Base-by-base conservation (phyloP, 2,797 vertebrate genomes). In the Sebastes diploproa region DNA sequence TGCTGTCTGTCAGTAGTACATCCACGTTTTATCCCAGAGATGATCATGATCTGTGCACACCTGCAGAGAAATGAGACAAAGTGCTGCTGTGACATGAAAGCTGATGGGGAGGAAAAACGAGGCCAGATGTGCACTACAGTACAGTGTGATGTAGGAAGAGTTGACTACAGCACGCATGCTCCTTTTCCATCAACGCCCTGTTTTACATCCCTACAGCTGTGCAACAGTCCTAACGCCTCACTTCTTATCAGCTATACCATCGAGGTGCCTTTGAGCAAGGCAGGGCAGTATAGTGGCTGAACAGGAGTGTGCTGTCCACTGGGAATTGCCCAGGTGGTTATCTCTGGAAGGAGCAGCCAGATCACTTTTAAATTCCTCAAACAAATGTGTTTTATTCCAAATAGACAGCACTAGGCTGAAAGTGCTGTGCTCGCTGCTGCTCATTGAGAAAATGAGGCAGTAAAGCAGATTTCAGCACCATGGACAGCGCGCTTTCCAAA, bases 401-500 rank as follows among this genome's bases (percentile, higher is more conserved):
- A 46, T 1, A 58, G 10, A 6, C 30, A 13, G 60, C 5, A 8
- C 46, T 7, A 55, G 27, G 46, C 68, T 27, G 56, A 9, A 10
- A 16, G 61, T 38, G 7, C 36, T 32, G 74, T 14, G 38, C 34
- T 58, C n/a, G 60, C 20, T 52, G 60, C 23, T 52, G 64, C 54
- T 81, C 85, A 81, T 81, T 87, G 72, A 92, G 23, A 72, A 80
- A 83, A 85, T 7, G 25, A n/a, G n/a, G 20, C 74, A 66, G 72
- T 38, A 46, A 46, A 32, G 3, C 63, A 25, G 52, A 68, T 82
- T 92, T 96, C 96, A 97, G 96, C 69, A 97, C 96, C 94, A 27
- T 60, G 96, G 96, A 97, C 96, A 97, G 97, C 84, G 91, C 91
- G 29, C 86, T 50, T 42, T 67, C 77, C 81, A 61, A 42, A 82